Evolutionary conservation across 2,888 invertebrate genomes (phyloP).

Genomic region (Ptilodon capucinus): DNA sequence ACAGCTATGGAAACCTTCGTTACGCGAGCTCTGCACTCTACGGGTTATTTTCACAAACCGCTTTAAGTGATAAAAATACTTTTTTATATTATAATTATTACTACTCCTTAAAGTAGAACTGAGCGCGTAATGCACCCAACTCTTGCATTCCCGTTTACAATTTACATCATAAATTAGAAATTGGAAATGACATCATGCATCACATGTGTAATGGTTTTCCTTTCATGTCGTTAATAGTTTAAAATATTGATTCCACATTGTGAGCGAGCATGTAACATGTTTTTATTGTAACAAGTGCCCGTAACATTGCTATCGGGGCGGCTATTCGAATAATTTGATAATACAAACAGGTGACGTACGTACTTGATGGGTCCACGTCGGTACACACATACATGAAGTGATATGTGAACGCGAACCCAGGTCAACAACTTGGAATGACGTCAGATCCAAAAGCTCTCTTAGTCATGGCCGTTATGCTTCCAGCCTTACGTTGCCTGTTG

Average conservation of each 20-base stretch:
- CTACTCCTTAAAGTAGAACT: neutral
- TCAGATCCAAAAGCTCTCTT: conserved; percentile 36
- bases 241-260: conserved; percentile 15
- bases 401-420: conserved; percentile 33
- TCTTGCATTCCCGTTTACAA: neutral
- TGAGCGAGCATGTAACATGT: conserved; percentile 8
- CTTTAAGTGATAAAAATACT: too few relatives aligned
- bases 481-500: conserved; percentile 17
- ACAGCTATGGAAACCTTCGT: too few relatives aligned
- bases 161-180: conserved; percentile 17
- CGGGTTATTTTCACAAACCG: too few relatives aligned
- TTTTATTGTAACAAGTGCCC: conserved; percentile 6
- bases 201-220: conserved; percentile 16
- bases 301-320: neutral
- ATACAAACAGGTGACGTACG: conserved; percentile 10
- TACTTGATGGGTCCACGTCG: neutral
- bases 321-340: conserved; percentile 2
- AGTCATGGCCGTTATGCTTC: conserved; percentile 36
- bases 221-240: conserved; percentile 8
- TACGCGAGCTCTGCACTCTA: too few relatives aligned
- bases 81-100: too few relatives aligned
- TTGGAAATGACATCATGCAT: conserved; percentile 36
- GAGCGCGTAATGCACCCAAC: neutral
- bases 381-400: conserved; percentile 13
- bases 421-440: conserved; percentile 58